Conservation (phyloP, 2,888 invertebrate genomes). For the Sussaba pulchella region DNA sequence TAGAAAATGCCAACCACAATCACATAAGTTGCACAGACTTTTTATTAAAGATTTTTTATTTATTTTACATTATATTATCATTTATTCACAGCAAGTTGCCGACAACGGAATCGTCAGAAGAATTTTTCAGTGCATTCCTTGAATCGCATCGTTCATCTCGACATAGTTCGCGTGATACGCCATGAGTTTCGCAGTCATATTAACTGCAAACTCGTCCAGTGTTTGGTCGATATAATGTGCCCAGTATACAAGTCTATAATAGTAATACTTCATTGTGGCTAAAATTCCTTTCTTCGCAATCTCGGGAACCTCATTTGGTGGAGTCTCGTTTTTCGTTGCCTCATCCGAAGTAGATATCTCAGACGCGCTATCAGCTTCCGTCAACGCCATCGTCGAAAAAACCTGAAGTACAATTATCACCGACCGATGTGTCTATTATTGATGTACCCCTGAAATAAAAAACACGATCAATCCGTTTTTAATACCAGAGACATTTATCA, state of each 20-base stretch:
- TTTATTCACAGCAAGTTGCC: too few species aligned
- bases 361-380: background rate
- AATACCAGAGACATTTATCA: background rate
- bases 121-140: too few species aligned
- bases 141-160: background rate
- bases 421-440: background rate
- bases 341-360: background rate
- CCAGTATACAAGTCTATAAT: constrained; percentile 74
- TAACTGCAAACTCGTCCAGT: constrained; percentile 68
- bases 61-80: too few species aligned
- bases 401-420: background rate
- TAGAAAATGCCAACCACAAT: too few species aligned
- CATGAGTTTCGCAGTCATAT: constrained; percentile 62
- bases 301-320: background rate
- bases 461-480: background rate
- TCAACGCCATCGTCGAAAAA: constrained; percentile 8
- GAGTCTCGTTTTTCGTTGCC: background rate
- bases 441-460: background rate
- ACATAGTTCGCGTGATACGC: background rate
- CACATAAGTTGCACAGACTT: too few species aligned
- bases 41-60: too few species aligned
- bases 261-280: constrained; percentile 71
- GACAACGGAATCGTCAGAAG: too few species aligned
- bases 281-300: constrained; percentile 21
- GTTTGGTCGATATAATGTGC: constrained; percentile 71